These are phyloP conservation scores for Sebastes umbrosus DNA, from an alignment of 2,797 vertebrate species.

Conservation along the genomic window DNA sequence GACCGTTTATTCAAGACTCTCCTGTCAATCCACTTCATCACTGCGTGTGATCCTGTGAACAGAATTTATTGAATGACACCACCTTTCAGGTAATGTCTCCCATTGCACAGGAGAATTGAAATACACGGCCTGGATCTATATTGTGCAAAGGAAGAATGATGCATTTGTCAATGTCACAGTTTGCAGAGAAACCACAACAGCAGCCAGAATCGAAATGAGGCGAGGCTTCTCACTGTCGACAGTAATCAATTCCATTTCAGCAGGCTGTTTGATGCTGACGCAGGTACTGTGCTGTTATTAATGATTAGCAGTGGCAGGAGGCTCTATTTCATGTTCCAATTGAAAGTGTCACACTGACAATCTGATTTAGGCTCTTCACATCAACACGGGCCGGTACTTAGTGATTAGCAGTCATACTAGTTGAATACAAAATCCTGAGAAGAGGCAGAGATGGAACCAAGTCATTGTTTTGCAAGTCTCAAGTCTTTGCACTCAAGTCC, in stretches of 20 bases:
- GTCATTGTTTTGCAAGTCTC: rapidly evolving
- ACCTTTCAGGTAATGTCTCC: background rate
- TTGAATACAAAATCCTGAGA: background rate
- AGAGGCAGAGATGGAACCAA: too few relatives aligned
- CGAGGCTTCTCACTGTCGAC: background rate
- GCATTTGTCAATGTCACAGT: constrained; percentile 41
- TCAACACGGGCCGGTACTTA: background rate
- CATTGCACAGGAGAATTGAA: background rate
- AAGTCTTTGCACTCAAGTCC: too few relatives aligned
- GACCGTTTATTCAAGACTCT: background rate
- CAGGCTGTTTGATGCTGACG: background rate
- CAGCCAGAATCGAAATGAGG: constrained; percentile 31
- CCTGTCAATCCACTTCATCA: constrained; percentile 21
- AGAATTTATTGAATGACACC: constrained; percentile 23
- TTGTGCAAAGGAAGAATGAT: constrained; percentile 14
- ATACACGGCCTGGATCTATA: constrained; percentile 12
- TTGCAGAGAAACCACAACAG: constrained; percentile 16
- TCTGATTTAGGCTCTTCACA: background rate
- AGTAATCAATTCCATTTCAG: constrained; percentile 25
- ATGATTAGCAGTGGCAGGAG: background rate
- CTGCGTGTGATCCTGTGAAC: background rate
- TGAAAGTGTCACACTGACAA: constrained; percentile 6
- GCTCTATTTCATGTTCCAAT: background rate
- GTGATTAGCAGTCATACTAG: background rate
- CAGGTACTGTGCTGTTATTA: background rate